These are phyloP conservation scores for Oophaga sylvatica DNA, from an alignment of 2,797 vertebrate genomes.

Conservation along the genomic window DNA sequence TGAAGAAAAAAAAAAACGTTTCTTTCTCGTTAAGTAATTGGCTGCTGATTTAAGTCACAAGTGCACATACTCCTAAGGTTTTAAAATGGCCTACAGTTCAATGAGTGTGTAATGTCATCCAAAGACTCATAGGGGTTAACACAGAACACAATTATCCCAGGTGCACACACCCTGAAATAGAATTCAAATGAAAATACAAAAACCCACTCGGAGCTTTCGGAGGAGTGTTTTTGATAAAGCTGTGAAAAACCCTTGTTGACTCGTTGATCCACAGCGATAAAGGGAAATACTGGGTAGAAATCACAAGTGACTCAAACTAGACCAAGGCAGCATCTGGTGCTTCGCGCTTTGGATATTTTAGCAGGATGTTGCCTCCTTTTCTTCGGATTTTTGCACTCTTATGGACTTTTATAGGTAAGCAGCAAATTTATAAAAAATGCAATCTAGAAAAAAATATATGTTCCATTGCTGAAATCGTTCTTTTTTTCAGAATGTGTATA, in stretches of 20 bases:
- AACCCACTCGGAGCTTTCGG: slow-evolving; percentile 41
- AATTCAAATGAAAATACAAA: slow-evolving; percentile 64
- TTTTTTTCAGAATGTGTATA: neutral
- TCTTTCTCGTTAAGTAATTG: too few relatives aligned
- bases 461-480: neutral
- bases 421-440: neutral
- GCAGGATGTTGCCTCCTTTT: slow-evolving; percentile 13
- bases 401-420: slow-evolving; percentile 46
- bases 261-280: slow-evolving; percentile 53
- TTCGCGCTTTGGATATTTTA: neutral
- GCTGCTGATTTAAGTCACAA: neutral
- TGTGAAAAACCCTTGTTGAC: slow-evolving; percentile 58
- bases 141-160: slow-evolving; percentile 27
- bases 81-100: neutral
- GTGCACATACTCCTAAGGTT: neutral
- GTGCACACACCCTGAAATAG: slow-evolving; percentile 69
- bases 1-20: too few relatives aligned
- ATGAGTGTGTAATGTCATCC: slow-evolving; percentile 4
- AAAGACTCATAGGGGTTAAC: slow-evolving; percentile 39
- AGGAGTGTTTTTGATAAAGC: slow-evolving; percentile 58
- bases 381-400: slow-evolving; percentile 10
- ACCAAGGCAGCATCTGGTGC: slow-evolving; percentile 44
- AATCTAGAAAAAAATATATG: neutral
- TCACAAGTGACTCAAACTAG: slow-evolving; percentile 33
- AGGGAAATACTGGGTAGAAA: slow-evolving; percentile 41